These are phyloP conservation scores for Sinhomidia bicolor DNA, from an alignment of 2,888 invertebrate genomes.

Conservation along the genomic window DNA sequence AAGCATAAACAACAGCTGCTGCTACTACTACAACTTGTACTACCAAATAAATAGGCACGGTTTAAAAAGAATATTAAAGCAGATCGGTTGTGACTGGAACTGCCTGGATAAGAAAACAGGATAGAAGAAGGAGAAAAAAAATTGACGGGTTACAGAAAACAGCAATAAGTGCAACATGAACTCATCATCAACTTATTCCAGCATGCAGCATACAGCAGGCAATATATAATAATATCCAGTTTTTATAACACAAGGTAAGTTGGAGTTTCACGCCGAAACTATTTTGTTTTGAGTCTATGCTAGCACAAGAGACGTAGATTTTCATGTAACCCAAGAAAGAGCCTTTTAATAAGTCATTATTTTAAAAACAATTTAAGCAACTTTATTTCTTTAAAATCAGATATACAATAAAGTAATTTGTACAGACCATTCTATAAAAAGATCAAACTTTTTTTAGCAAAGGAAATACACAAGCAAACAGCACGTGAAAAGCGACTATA, in stretches of 20 bases:
- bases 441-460: background rate
- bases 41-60: background rate
- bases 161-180: background rate
- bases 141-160: background rate
- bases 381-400: background rate
- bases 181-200: too few relatives aligned
- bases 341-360: background rate
- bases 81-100: background rate
- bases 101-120: background rate
- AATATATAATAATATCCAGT: background rate
- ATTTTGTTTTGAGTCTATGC: too few relatives aligned
- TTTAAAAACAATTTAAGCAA: background rate
- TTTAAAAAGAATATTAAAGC: background rate
- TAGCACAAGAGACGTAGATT: too few relatives aligned
- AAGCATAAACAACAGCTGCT: background rate
- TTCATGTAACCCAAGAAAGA: too few relatives aligned
- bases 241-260: too few relatives aligned
- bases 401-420: too few relatives aligned
- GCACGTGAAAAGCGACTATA: background rate
- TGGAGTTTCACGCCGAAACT: too few relatives aligned
- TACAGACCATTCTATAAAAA: too few relatives aligned
- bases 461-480: background rate
- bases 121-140: background rate
- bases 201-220: too few relatives aligned
- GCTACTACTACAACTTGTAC: background rate